These are phyloP conservation scores for Cepphus grylle DNA, from an alignment of 2,113 vertebrate species.

Conservation along the genomic window DNA sequence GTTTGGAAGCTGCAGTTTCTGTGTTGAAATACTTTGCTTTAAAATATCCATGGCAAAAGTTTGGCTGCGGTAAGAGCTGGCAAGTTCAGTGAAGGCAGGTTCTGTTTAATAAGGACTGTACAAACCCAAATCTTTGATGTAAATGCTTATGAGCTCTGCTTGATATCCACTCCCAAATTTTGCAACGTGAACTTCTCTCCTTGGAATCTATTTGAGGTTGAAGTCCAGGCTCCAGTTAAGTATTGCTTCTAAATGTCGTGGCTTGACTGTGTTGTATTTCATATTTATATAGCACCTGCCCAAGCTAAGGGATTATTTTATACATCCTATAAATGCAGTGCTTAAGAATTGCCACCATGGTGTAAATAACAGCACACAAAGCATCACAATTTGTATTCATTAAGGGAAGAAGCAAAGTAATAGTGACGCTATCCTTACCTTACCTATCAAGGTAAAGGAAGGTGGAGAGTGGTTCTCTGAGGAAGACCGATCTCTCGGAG, in stretches of 20 bases:
- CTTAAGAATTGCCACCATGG: background rate
- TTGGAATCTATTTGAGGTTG: background rate
- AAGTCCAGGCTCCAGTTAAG: background rate
- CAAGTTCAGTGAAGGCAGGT: background rate
- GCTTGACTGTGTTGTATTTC: background rate
- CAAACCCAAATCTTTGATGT: background rate
- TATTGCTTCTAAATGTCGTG: background rate
- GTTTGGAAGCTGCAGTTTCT: constrained; percentile 4
- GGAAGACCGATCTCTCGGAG: background rate
- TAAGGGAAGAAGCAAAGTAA: background rate
- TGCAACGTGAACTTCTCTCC: background rate
- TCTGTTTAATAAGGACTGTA: background rate
- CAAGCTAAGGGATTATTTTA: background rate
- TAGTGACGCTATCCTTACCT: background rate
- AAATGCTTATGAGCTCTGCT: background rate
- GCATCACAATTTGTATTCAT: background rate
- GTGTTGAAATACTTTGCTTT: background rate
- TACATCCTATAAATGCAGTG: background rate
- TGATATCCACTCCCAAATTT: background rate
- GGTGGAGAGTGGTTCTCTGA: background rate
- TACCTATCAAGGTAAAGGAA: background rate
- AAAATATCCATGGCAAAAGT: constrained; percentile 3
- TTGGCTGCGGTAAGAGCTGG: background rate
- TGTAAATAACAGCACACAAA: background rate
- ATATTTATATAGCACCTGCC: background rate